Percentiles rank a stretch among this genome's conserved stretches.
Evolutionary conservation across 2,113 vertebrate genomes (phyloP).

Genomic region (Pluvialis apricaria): DNA sequence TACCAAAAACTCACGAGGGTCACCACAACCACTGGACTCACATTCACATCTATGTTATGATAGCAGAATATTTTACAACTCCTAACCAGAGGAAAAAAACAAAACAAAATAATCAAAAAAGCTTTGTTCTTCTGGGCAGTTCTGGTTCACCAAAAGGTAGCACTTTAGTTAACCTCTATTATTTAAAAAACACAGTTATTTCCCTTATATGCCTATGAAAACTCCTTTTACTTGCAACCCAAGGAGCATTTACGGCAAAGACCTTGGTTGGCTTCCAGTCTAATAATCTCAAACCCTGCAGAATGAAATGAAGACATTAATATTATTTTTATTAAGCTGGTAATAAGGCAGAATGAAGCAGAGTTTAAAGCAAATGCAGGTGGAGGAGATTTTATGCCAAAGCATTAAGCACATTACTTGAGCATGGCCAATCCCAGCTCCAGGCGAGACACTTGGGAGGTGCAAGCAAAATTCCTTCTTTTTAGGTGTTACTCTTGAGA

Average conservation of each 20-base stretch:
- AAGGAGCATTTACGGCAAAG: background rate
- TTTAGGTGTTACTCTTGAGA: background rate
- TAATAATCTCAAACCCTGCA: background rate
- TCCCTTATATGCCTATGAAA: background rate
- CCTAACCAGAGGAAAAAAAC: background rate
- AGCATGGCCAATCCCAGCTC: background rate
- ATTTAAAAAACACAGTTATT: background rate
- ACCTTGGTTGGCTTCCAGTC: constrained; percentile 10
- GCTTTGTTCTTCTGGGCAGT: background rate
- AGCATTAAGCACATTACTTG: background rate
- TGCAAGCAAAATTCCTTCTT: background rate
- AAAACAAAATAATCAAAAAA: background rate
- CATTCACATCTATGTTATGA: background rate
- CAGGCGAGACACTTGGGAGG: background rate
- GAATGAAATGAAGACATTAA: constrained; percentile 21
- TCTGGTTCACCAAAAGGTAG: background rate
- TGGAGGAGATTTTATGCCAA: constrained; percentile 20
- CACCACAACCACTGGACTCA: background rate
- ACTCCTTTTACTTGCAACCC: background rate
- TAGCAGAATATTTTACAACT: background rate
- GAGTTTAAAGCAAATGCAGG: constrained; percentile 34
- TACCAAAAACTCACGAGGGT: background rate
- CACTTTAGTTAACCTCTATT: background rate
- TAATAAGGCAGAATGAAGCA: constrained; percentile 26
- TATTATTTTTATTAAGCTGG: constrained; percentile 35